Evolutionary conservation across 1,140 invertebrate species (phyloP), one percentile per base, ranked within the genome.

Genomic region (Drosophila paulistorum): DNA sequence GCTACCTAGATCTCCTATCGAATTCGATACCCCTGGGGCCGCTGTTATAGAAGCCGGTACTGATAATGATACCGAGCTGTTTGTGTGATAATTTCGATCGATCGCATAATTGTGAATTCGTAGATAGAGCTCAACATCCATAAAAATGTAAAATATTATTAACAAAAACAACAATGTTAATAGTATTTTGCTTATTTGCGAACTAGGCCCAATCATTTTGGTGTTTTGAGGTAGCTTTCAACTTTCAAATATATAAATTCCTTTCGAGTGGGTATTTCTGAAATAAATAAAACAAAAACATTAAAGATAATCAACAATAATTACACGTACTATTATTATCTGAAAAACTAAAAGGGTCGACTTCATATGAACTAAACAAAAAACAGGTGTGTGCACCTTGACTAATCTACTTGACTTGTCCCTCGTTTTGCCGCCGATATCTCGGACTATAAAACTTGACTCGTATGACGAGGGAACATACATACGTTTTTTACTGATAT

Each of bases 91-190:
- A 61, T 85, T 91, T 48, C 92, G 73, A 59, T 93, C 90, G 9
- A 94, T 91, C 4, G 93, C 92, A 86, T 94, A 95, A 76, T 95
- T 92, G 74, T 94, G 94, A 76, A 95, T 93, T 45, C 94, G 92
- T 64, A 94, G 79, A 78, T 95, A 95, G 35, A 95, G 83, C 63
- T 93, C 90, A 58, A 93, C 89, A 79, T 95, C 94, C 94, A 95
- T 95, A 62, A 92, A 93, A 55, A 94, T 66, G 71, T 94, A 95
- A 75, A 94, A 95, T 39, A 94, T 61, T 57, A 94, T 80, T 39
- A 94, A 74, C 39, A 94, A 14, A 54, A 94, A 90, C 41, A 94
- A 85, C 39, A 94, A 73, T 13, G 85, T 81, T 45, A 94, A 85
- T 74, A 94, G 83, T 54, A 94, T 81, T 82, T 94, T 94, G 90